Evolutionary conservation across 2,888 invertebrate genomes (phyloP), one percentile per base, ranked within the genome.

Genomic region (Ophion costatus): DNA sequence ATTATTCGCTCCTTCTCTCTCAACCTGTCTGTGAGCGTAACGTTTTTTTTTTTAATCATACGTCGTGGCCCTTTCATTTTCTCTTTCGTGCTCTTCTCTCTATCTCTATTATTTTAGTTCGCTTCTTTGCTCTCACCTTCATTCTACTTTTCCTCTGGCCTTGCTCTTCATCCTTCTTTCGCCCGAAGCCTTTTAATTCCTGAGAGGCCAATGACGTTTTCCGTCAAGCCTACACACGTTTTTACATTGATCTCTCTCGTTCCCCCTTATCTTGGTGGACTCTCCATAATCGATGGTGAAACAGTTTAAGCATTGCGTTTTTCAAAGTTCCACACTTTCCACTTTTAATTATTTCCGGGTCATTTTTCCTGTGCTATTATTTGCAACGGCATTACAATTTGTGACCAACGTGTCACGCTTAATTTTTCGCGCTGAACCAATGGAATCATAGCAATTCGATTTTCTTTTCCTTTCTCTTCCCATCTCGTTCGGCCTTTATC

Each of bases 101-200:
- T 33, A 63, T 79, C 81, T 61, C 57, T 22, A 63, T 42, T 38
- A 69, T 67, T 76, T 63, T 61, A 64, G 45, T 79, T 81, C 42
- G 51, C 56, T 77, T 57, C 45, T 59, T 59, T 22, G 64, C 67
- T 66, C 77, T 45, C 75, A 59, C 51, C 71, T 82, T 78, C 59
- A 56, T 63, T 69, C 78, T 80, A 77, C 80, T 80, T 73, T 84
- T 73, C 56, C 61, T 74, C 29, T 69, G 80, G 74, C 73, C 63
- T 80, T 78, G 80, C 74, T 84, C 80, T 77, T 80, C 77, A 56
- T 80, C 73, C 51, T 64, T 45, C 29, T 70, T 61, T 71, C 38
- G 76, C 64, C 56, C 70, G 59, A n/a, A 75, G 76, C 66, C 33
- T 75, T 71, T 76, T 57, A 17, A 76, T 38, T 76, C 57, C 61